Evolutionary conservation across 2,888 invertebrate genomes (phyloP).

Genomic region (Sepiola atlantica): DNA sequence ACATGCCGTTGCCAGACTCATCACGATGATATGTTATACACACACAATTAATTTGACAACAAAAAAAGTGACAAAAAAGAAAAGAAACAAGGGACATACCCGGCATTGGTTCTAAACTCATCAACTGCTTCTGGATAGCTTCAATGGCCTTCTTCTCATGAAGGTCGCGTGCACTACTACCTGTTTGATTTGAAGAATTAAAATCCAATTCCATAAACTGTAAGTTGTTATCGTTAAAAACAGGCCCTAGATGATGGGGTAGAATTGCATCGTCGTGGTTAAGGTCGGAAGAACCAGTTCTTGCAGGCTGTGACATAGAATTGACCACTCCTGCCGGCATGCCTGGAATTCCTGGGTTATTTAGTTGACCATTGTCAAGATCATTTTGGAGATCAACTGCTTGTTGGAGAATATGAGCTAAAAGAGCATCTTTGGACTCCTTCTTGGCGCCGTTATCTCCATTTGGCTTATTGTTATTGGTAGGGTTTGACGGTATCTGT

Average conservation of each 20-base stretch:
- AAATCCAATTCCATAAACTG: constrained; percentile 61
- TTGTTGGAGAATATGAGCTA: constrained; percentile 89
- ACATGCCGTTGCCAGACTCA: too few relatives aligned
- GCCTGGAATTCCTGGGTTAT: constrained; percentile 48
- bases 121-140: constrained; percentile 91
- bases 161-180: constrained; percentile 54
- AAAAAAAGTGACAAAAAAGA: too few relatives aligned
- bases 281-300: constrained; percentile 8
- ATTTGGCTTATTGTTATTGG: background rate
- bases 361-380: constrained; percentile 54
- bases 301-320: background rate
- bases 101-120: constrained; percentile 78
- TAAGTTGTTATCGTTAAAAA: constrained; percentile 59
- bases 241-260: constrained; percentile 64
- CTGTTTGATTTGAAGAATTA: constrained; percentile 49
- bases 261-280: constrained; percentile 32
- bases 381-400: constrained; percentile 82
- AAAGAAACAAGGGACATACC: background rate
- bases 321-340: constrained; percentile 48
- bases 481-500: constrained; percentile 1
- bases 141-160: constrained; percentile 88
- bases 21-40: too few relatives aligned
- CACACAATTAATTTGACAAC: too few relatives aligned
- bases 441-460: constrained; percentile 41
- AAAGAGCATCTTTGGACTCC: constrained; percentile 75